These are phyloP conservation scores for Pilophorus perplexus DNA, from an alignment of 2,888 invertebrate genomes.

Conservation along the genomic window DNA sequence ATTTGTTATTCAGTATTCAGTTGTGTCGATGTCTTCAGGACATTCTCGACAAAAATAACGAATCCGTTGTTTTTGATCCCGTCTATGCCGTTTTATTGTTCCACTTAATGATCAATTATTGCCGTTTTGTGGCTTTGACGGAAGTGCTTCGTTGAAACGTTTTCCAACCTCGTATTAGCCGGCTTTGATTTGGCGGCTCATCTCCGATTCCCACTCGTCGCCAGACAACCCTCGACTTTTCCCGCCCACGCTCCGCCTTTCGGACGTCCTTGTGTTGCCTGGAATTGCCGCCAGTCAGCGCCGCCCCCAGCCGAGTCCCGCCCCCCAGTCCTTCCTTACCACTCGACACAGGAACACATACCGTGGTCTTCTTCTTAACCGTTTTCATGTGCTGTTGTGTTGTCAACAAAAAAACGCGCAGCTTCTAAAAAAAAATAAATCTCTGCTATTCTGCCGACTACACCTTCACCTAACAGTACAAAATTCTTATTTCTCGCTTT, in stretches of 20 bases:
- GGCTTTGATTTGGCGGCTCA: no score
- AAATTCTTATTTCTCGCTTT: slow-evolving; percentile 13
- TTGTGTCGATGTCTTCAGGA: no score
- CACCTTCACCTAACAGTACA: slow-evolving; percentile 31
- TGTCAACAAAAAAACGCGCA: slow-evolving; percentile 24
- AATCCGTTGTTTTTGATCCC: no score
- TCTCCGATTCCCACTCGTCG: background rate
- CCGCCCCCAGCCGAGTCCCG: slow-evolving; percentile 7
- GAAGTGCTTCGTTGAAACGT: no score
- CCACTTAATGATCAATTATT: no score
- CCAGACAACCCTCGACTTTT: background rate
- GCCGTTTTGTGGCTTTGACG: no score
- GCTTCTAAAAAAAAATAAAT: slow-evolving; percentile 19
- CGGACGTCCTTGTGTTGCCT: slow-evolving; percentile 12
- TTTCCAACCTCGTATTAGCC: no score
- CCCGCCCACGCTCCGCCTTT: background rate
- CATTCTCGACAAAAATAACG: no score
- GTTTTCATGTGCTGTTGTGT: slow-evolving; percentile 28
- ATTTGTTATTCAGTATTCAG: no score
- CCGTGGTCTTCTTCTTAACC: slow-evolving; percentile 2
- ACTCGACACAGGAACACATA: slow-evolving; percentile 18
- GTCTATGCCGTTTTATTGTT: no score
- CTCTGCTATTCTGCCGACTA: slow-evolving; percentile 27
- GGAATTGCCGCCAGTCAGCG: slow-evolving; percentile 12
- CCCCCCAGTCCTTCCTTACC: slow-evolving; percentile 21